These are phyloP conservation scores for Trematocara stigmaticum DNA, from an alignment of 2,113 vertebrate species.

Conservation along the genomic window DNA sequence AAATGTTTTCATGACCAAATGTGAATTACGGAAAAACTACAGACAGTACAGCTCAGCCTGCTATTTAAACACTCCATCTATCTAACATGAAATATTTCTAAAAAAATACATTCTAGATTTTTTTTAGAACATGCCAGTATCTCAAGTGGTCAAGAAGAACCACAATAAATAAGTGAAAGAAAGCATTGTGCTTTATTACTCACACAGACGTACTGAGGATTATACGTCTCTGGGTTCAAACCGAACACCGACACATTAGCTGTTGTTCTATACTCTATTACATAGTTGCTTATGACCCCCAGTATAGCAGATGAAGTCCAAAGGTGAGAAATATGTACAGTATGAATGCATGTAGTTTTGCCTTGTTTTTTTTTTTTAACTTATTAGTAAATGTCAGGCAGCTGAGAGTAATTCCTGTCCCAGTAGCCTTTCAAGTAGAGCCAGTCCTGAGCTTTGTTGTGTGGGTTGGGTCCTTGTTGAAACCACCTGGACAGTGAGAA, in stretches of 20 bases:
- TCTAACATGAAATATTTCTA: slow-evolving; percentile 8
- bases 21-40: not conserved
- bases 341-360: not conserved
- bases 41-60: not conserved
- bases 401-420: slow-evolving; percentile 88
- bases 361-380: not conserved
- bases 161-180: slow-evolving; percentile 13
- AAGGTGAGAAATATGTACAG: not conserved
- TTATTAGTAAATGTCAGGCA: slow-evolving; percentile 93
- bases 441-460: slow-evolving; percentile 93
- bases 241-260: not conserved
- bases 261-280: not conserved
- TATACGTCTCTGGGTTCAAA: not conserved
- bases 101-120: slow-evolving; percentile 35
- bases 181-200: slow-evolving; percentile 50
- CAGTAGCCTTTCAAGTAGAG: slow-evolving; percentile 93
- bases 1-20: not conserved
- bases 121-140: slow-evolving; percentile 16
- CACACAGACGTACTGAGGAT: not conserved
- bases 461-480: slow-evolving; percentile 87
- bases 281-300: not conserved
- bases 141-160: not conserved
- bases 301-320: slow-evolving; percentile 9
- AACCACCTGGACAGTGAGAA: slow-evolving; percentile 83
- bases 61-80: slow-evolving; percentile 32